Base-by-base conservation (phyloP, 1,140 invertebrate genomes). In the Elysia chlorotica region DNA sequence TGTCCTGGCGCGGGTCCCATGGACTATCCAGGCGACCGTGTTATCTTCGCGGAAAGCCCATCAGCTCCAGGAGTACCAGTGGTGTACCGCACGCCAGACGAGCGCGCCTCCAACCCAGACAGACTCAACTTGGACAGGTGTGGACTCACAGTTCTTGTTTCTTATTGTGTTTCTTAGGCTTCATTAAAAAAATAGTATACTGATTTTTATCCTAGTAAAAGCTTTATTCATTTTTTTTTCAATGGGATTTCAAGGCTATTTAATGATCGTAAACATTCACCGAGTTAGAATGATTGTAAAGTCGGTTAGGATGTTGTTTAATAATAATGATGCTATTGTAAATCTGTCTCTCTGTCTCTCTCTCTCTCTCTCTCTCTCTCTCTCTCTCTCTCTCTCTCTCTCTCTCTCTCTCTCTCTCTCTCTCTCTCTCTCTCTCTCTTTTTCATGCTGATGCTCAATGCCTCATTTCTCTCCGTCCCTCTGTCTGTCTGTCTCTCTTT, bases 41-140 rank as follows among this genome's bases (percentile, higher is more conserved):
- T 87, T 33, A 85, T 86, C 68, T 86, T 86, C 80, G 79, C 83
- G 35, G 86, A 87, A 72, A 86, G 78, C 71, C 82, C 84, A 2
- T 79, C 81, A 54, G 79, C 80, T 17, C 85, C 86, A 17, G 86
- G 86, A 17, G 79, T 87, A 31, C 85, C 85, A 35, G 81, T 87
- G 2, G 82, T 87, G 2, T 87, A 86, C 75, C 79, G 85, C 73
- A 83, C 86, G 35, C 74, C 83, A 30, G 86, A 87, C 33, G 86
- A 87, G 68, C 74, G 83, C 65, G 74, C 81, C 17, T 76, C 84
- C 33, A 87, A 87, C 67, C 86, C 83, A 72, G 86, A 87, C 77
- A 81, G 86, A 79, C 81, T 87, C 10, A 87, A 87, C 65, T 74
- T 87, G 35, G 86, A 87, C 77, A 84, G 86, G 86, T 87, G 76